Evolutionary conservation across 1,140 invertebrate genomes (phyloP), one percentile per base, ranked within the genome.

Genomic region (Lasaia peninsularis): DNA sequence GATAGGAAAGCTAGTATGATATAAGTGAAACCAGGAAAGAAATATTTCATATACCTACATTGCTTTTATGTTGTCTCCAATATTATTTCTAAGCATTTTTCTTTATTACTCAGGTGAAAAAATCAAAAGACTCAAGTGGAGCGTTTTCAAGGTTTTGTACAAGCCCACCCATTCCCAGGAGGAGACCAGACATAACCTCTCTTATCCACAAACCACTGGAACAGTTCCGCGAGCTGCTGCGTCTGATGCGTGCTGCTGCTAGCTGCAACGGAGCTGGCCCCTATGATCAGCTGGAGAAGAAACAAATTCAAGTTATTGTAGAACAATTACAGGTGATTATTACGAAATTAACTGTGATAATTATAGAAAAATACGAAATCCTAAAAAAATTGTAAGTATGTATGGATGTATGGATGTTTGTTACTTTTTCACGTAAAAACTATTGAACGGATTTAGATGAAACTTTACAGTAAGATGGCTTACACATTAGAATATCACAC

Each of bases 201-300:
- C 92, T 96, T 52, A 91, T 96, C 33, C 93, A 96, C 63, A 93
- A 94, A 66, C 95, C 95, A 1, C 76, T 96, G 57, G 94, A 96
- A 75, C 94, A 90, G 68, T 89, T 90, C 63, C 70, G 89, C 16
- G 89, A 90, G 53, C 65, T 90, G 12, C 62, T 90, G 49, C 71
- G 89, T 52, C 68, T 90, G 37, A 87, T 90, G 77, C 69, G 89
- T 37, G 73, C 86, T 0, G 89, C 89, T 0, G 84, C 80, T n/a
- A 69, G 75, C 0, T 72, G 80, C 1, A 80, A 61, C 16, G 83
- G 86, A 0, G 74, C 80, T 0, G 86, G 84, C 0, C 82, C 86
- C 10, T 80, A 86, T 21, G 78, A 89, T 20, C 88, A 89, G 69
- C 73, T 87, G 0, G 88, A 90, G 50, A 88, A 89, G 65, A 81